Evolutionary conservation across 2,797 vertebrate genomes (phyloP).

Genomic region (Scomberomorus guttatus): DNA sequence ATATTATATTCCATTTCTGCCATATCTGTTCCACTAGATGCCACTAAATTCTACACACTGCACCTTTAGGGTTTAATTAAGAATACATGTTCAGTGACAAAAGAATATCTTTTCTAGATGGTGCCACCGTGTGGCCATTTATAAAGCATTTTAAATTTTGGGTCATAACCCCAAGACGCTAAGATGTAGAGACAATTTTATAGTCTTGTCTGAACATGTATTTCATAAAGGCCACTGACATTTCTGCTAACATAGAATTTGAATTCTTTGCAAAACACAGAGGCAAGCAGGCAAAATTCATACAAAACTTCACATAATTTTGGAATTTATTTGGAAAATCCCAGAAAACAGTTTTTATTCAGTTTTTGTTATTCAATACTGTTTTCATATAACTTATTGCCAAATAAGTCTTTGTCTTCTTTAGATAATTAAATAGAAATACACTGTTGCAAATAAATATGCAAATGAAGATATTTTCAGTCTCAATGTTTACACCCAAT

Average conservation of each 20-base stretch:
- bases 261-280: background rate
- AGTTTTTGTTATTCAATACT: background rate
- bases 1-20: too few species aligned
- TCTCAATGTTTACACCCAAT: background rate
- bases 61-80: too few species aligned
- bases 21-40: too few species aligned
- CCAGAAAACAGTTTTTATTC: background rate
- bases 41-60: too few species aligned
- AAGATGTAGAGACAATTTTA: background rate
- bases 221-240: background rate
- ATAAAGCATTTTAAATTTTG: background rate
- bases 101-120: too few species aligned
- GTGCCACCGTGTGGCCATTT: background rate
- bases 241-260: background rate
- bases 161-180: background rate
- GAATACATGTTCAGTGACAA: too few species aligned
- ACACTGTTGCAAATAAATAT: constrained; percentile 11
- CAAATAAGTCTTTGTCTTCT: background rate
- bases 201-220: background rate
- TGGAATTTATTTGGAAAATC: background rate
- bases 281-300: background rate
- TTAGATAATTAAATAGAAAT: background rate
- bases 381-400: background rate
- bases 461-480: constrained; percentile 8
- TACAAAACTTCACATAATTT: background rate